Evolutionary conservation across 1,140 invertebrate species (phyloP).

Genomic region (Dryas iulia): DNA sequence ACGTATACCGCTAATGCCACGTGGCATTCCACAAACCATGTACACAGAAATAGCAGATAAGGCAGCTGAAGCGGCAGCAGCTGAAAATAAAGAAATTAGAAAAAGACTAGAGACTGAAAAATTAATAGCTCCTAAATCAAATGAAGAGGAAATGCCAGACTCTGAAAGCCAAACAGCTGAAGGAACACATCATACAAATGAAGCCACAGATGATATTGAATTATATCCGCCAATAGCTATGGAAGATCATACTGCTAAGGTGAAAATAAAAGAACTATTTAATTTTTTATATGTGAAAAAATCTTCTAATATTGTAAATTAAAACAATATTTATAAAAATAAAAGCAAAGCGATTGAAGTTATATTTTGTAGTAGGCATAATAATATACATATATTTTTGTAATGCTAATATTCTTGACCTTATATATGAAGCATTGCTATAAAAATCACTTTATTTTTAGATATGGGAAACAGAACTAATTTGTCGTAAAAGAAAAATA

Average conservation of each 20-base stretch:
- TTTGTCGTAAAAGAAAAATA: slow-evolving; percentile 72
- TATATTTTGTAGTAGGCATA: too few relatives aligned
- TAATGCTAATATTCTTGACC: too few relatives aligned
- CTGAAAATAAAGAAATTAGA: slow-evolving; percentile 68
- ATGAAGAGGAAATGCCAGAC: slow-evolving; percentile 59
- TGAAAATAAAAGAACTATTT: slow-evolving; percentile 31
- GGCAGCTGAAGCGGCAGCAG: slow-evolving; percentile 75
- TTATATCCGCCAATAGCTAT: slow-evolving; percentile 68
- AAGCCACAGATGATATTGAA: slow-evolving; percentile 49
- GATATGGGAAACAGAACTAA: slow-evolving; percentile 70
- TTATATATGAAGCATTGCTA: too few relatives aligned
- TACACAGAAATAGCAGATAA: slow-evolving; percentile 92
- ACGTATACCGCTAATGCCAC: slow-evolving; percentile 89
- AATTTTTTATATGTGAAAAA: not conserved
- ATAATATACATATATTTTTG: too few relatives aligned
- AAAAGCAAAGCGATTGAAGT: too few relatives aligned
- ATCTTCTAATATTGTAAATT: too few relatives aligned
- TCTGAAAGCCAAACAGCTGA: slow-evolving; percentile 58
- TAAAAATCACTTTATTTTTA: slow-evolving; percentile 40
- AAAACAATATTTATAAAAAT: too few relatives aligned
- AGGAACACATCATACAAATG: slow-evolving; percentile 43
- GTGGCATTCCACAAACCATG: slow-evolving; percentile 90
- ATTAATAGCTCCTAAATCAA: slow-evolving; percentile 51
- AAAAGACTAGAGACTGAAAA: slow-evolving; percentile 65
- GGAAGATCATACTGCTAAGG: slow-evolving; percentile 69